Conservation (phyloP, 2,113 vertebrate genomes). For the Haplochromis vanheusdeni region DNA sequence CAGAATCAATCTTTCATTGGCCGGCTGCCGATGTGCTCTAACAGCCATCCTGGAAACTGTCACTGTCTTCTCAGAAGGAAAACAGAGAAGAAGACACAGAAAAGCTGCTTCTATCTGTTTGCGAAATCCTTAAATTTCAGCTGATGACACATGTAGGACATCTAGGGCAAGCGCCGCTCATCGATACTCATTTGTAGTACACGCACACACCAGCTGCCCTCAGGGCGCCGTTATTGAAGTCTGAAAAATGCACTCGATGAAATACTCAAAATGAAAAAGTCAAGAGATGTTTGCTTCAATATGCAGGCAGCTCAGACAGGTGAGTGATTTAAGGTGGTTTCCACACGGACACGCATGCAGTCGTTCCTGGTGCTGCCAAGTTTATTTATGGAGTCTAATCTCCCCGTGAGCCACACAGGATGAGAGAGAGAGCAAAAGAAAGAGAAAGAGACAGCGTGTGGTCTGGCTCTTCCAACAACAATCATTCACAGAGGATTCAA, state of each 20-base stretch:
- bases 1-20: conserved; percentile 58
- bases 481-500: conserved; percentile 40
- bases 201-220: conserved; percentile 4
- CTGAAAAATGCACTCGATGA: not conserved
- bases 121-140: not conserved
- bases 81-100: not conserved
- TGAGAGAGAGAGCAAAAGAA: not conserved
- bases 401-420: conserved; percentile 46
- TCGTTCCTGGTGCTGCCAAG: conserved; percentile 30
- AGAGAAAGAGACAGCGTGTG: conserved; percentile 3
- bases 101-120: not conserved
- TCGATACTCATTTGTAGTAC: conserved; percentile 43
- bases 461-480: conserved; percentile 40
- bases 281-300: not conserved
- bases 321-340: conserved; percentile 19
- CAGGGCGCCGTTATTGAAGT: not conserved
- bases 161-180: not conserved
- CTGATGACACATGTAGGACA: conserved; percentile 11
- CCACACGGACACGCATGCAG: not conserved
- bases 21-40: conserved; percentile 18
- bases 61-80: not conserved
- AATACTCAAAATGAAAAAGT: not conserved
- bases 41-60: conserved; percentile 25
- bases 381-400: conserved; percentile 64
- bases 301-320: conserved; percentile 5